These are phyloP conservation scores for Danio albolineatus DNA, from an alignment of 2,797 vertebrate genomes.

Conservation along the genomic window DNA sequence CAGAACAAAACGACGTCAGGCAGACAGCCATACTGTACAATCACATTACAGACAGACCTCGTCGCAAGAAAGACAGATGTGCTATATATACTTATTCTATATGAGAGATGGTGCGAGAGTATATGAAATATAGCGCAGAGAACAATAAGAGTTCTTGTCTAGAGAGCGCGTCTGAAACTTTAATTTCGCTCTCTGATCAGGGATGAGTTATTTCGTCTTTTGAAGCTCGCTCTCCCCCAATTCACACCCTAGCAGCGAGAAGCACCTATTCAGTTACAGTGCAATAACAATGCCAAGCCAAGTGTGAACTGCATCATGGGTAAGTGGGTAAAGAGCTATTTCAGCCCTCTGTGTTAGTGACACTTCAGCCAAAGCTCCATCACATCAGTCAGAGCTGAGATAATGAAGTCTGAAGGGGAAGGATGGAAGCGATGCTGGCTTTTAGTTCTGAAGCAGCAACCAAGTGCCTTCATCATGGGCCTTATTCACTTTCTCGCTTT, in stretches of 20 bases:
- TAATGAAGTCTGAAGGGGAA: constrained; percentile 64
- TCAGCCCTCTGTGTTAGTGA: constrained; percentile 46
- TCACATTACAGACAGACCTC: not conserved
- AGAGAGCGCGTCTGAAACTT: constrained; percentile 20
- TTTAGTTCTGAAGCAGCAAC: constrained; percentile 64
- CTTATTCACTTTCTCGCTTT: constrained; percentile 66
- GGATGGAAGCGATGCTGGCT: constrained; percentile 69
- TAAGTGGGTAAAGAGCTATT: constrained; percentile 51
- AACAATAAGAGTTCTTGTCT: constrained; percentile 6
- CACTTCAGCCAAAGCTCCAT: constrained; percentile 45
- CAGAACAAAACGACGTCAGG: not conserved
- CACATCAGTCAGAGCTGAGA: constrained; percentile 62
- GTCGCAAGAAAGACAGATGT: not conserved
- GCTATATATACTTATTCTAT: constrained; percentile 1
- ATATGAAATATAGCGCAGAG: constrained; percentile 7
- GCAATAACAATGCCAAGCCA: constrained; percentile 49
- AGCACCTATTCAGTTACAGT: constrained; percentile 47
- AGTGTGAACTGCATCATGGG: constrained; percentile 53
- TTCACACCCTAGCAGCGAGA: constrained; percentile 23
- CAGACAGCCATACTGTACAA: not conserved
- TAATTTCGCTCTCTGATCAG: constrained; percentile 43
- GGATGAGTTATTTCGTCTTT: constrained; percentile 41
- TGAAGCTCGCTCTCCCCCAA: constrained; percentile 19
- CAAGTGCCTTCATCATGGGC: constrained; percentile 58
- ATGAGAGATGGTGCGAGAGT: not conserved